Evolutionary conservation across 2,797 vertebrate species (phyloP), one percentile per base, ranked within the genome.

Genomic region (Pagetopsis macropterus): DNA sequence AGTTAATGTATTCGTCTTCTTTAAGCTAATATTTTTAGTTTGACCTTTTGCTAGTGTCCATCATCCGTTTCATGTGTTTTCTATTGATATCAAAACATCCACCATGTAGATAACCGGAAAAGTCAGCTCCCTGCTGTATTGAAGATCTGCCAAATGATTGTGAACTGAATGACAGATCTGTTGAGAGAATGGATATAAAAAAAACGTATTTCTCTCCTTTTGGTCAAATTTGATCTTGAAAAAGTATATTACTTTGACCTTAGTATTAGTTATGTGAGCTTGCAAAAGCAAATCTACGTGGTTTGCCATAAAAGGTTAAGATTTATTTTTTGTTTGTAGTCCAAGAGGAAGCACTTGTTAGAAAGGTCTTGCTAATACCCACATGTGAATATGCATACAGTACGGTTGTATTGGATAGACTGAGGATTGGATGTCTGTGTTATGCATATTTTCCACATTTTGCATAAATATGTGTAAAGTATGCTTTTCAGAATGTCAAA

Each of bases 61-160:
- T 78, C 66, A 70, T 56, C 46, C 40, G 65, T 45, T 58, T 70
- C 48, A 37, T 44, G 48, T 9, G 21, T 66, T 33, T 46, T 65
- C 51, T 46, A 2, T 64, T 67, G 54, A 58, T 67, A 55, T 68
- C 31, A 52, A 60, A 76, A 72, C 31, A 54, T 76, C 27, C 23
- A 21, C 56, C 58, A 60, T 66, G 56, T 68, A 68, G 77, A 58
- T n/a, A 65, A 17, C 16, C 44, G 19, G 33, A 76, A 79, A 82
- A 84, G 83, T 81, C 80, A 78, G 65, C 50, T 61, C 79, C 59
- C 65, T 60, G 13, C 64, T 81, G 76, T 56, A 43, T 23, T 51
- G 40, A 69, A 55, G 50, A 57, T 65, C 45, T 75, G 58, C 55
- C 27, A 23, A 46, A 45, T 48, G 55, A 68, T 46, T 40, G 75